These are phyloP conservation scores for Choristoneura fumiferana DNA, from an alignment of 1,140 invertebrate genomes.

Conservation along the genomic window DNA sequence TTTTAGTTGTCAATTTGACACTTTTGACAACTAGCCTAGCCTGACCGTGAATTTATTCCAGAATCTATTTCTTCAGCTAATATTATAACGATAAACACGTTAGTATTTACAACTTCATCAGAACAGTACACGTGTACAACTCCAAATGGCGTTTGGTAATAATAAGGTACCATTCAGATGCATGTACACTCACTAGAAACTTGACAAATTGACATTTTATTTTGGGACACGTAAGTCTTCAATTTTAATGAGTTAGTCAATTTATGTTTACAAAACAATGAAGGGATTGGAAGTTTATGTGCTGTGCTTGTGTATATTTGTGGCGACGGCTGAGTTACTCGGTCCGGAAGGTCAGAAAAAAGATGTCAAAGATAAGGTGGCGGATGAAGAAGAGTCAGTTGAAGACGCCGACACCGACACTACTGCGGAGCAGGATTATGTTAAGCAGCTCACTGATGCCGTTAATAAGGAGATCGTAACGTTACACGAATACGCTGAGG, in stretches of 20 bases:
- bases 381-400: conserved; percentile 41
- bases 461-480: conserved; percentile 48
- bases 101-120: background rate
- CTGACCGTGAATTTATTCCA: conserved; percentile 1
- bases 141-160: background rate
- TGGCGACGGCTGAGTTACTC: conserved; percentile 49
- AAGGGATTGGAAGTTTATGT: conserved; percentile 44
- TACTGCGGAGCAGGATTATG: conserved; percentile 32
- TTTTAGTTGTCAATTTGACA: conserved; percentile 1
- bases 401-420: conserved; percentile 31
- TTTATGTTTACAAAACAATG: conserved; percentile 37
- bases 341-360: conserved; percentile 51
- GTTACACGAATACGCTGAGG: conserved; percentile 49
- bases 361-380: conserved; percentile 32
- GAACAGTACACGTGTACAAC: conserved; percentile 5
- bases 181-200: background rate
- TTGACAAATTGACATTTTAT: conserved; percentile 10
- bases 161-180: background rate
- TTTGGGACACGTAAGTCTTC: conserved; percentile 59
- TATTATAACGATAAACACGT: background rate
- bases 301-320: conserved; percentile 48
- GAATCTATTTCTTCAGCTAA: conserved; percentile 4
- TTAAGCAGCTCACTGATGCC: conserved; percentile 42
- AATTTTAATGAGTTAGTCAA: conserved; percentile 27
- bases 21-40: no score